Percentiles rank a stretch among this genome's conserved stretches.
Conservation (phyloP, 2,888 invertebrate species). For the Romanomermis culicivorax region DNA sequence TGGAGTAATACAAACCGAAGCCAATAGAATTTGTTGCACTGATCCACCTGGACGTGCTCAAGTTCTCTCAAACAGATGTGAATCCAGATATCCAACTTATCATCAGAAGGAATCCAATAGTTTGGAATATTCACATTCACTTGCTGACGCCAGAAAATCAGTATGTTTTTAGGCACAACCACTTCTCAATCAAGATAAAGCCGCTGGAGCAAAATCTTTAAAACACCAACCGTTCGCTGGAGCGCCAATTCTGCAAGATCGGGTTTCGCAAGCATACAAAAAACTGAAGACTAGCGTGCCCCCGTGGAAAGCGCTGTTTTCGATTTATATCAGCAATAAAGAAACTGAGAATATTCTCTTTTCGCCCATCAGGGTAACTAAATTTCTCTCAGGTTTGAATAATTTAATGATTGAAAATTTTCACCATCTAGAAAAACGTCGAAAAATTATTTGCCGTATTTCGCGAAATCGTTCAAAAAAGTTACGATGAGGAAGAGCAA, state of each 20-base stretch:
- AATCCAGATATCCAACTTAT: no score
- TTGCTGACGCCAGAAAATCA: no score
- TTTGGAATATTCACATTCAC: no score
- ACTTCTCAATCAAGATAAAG: not conserved
- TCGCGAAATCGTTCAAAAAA: conserved; percentile 46
- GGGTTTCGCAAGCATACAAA: conserved; percentile 53
- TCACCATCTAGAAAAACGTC: conserved; percentile 44
- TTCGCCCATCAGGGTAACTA: not conserved
- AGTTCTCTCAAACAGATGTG: no score
- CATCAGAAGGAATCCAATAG: no score
- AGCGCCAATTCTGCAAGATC: conserved; percentile 48
- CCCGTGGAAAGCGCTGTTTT: conserved; percentile 39
- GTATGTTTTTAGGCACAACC: not conserved
- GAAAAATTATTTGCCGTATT: conserved; percentile 66
- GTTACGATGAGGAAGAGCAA: conserved; percentile 58
- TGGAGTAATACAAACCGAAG: no score
- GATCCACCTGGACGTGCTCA: no score
- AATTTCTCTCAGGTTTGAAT: not conserved
- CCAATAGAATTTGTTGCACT: no score
- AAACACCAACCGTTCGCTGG: conserved; percentile 42
- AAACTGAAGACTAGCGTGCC: conserved; percentile 55
- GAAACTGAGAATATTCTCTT: conserved; percentile 94
- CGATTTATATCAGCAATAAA: conserved; percentile 76
- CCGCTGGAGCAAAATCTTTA: conserved; percentile 13
- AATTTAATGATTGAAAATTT: conserved; percentile 8